A percentile compares a stretch with the other conserved stretches of the same genome.
phyloP scores from a whole-genome alignment of 1,140 invertebrate genomes.

The Cyrtorhinus lividipennis region DNA sequence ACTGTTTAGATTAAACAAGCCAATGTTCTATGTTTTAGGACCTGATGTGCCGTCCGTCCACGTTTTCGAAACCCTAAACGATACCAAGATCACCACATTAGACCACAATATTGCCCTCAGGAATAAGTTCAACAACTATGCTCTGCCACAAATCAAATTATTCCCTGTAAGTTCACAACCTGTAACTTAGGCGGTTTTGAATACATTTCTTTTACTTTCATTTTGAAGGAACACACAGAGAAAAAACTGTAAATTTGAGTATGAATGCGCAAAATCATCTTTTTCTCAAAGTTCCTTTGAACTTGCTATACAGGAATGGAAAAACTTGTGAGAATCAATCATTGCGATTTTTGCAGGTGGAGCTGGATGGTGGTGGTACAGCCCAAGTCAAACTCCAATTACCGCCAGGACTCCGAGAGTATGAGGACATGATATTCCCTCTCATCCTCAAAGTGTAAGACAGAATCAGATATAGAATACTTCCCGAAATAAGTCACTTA shows the following conservation, averaged over 20 bases:
- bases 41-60: conserved; percentile 49
- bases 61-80: conserved; percentile 39
- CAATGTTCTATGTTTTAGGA: conserved; percentile 28
- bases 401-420: conserved; percentile 59
- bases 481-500: neutral
- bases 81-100: conserved; percentile 38
- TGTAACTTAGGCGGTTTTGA: too few species aligned
- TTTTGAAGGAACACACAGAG: too few species aligned
- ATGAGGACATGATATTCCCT: conserved; percentile 66
- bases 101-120: conserved; percentile 38
- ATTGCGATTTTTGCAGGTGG: too few species aligned
- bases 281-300: too few species aligned
- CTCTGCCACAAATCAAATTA: conserved; percentile 40
- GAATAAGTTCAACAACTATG: conserved; percentile 34
- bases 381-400: conserved; percentile 50
- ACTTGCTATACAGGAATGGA: too few species aligned
- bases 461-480: too few species aligned
- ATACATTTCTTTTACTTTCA: too few species aligned
- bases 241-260: too few species aligned
- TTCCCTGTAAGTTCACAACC: too few species aligned
- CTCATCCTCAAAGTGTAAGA: conserved; percentile 64
- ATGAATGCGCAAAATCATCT: too few species aligned
- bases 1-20: too few species aligned
- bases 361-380: conserved; percentile 36
- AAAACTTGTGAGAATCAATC: too few species aligned